Conservation (phyloP, 2,888 invertebrate species). For the Herminia tarsipennalis region DNA sequence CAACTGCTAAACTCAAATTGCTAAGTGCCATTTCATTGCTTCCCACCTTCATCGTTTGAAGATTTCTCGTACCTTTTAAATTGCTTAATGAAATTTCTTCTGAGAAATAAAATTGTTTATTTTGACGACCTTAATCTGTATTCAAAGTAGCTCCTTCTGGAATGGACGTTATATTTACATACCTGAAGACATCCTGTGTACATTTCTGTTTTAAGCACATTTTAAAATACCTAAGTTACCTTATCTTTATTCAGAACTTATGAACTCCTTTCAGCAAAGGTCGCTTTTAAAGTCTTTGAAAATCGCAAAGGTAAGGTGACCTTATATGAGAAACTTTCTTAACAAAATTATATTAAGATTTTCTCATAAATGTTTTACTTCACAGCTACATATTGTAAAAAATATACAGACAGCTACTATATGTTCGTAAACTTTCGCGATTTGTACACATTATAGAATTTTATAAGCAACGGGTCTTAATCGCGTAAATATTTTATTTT, state of each 20-base stretch:
- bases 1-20: constrained; percentile 63
- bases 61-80: constrained; percentile 50
- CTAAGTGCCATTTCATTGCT: constrained; percentile 77
- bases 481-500: no score
- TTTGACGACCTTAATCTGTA: constrained; percentile 38
- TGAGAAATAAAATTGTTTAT: constrained; percentile 39
- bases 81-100: constrained; percentile 57
- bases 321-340: no score
- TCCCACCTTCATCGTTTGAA: constrained; percentile 59
- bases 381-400: no score
- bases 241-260: constrained; percentile 1
- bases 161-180: constrained; percentile 36
- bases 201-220: constrained; percentile 18
- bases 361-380: no score
- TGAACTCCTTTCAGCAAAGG: neutral
- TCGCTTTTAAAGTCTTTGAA: no score
- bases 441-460: no score
- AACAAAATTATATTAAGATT: no score
- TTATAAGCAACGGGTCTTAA: no score
- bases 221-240: neutral
- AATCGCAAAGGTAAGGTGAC: no score
- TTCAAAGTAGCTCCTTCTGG: constrained; percentile 37
- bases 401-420: no score
- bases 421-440: no score
- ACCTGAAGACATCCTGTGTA: constrained; percentile 12